Base-by-base conservation (phyloP, 2,888 invertebrate species). In the Drosophila cyrtoloma region DNA sequence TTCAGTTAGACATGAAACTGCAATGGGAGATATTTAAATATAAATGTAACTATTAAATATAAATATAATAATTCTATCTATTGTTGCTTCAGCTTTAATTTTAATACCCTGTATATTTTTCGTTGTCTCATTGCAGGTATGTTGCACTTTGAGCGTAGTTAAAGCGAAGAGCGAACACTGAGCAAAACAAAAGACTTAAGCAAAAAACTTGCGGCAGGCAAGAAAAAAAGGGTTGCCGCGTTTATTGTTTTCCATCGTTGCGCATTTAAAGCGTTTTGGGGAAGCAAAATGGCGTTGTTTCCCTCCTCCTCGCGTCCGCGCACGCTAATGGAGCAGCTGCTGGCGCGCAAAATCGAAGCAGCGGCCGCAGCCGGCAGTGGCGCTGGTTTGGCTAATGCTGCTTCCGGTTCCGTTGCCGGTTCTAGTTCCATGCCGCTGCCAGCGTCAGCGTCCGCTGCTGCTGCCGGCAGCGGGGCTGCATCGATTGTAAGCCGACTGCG, bases 261-360 rank as follows among this genome's bases (percentile, higher is more conserved):
- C 16, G 37, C 47, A 16, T 32, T 42, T 1, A 57, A 39, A 22
- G n/a, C 47, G 26, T 47, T 62, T 53, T 30, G 47, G 32, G 52
- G 32, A 47, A 47, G 37, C 32, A 55, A 42, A 3, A 93, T 93
- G 93, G 92, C 93, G 33, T 82, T 93, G 58, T 93, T 91, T 78
- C 95, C 95, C 30, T 95, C 95, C 30, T 95, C 95, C 0, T 94
- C 94, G n/a, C 94, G 95, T 60, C 96, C 96, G n/a, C 94, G 96
- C 79, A 95, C 96, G n/a, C 93, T 97, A 33, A 97, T 97, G 97
- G 97, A 97, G 92, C 96, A 96, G 71, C 93, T 97, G 66, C 94
- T 97, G 65, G 96, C 97, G 53, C 97, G 97, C 7, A 97, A 97
- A 93, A 97, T 97, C 95, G 97, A 97, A 89, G 95, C 96, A 52